A percentile compares a stretch with the other conserved stretches of the same genome.
phyloP scores from a whole-genome alignment of 2,888 invertebrate genomes.

The Prionchulus punctatus region DNA sequence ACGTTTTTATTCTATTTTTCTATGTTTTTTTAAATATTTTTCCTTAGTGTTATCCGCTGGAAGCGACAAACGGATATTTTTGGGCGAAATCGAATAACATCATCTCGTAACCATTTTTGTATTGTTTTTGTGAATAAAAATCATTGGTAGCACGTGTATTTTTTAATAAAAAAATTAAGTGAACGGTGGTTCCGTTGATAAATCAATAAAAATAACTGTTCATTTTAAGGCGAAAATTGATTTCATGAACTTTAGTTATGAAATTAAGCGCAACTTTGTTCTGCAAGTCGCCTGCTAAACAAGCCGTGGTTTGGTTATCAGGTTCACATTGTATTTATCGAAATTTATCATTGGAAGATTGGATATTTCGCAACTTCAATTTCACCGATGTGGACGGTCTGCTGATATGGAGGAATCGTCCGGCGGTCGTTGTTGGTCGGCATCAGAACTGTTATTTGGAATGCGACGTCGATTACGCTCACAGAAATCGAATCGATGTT shows the following conservation, averaged over 20 bases:
- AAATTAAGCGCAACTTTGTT: too few relatives aligned
- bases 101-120: not conserved
- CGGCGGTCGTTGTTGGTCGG: conserved; percentile 83
- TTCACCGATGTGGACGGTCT: conserved; percentile 65
- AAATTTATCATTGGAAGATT: conserved; percentile 87
- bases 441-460: conserved; percentile 95
- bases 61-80: conserved; percentile 82
- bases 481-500: conserved; percentile 48
- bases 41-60: conserved; percentile 64
- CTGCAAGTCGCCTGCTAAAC: not conserved
- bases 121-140: not conserved
- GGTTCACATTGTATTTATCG: conserved; percentile 74
- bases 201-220: too few relatives aligned
- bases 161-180: too few relatives aligned
- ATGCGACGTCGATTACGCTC: conserved; percentile 47
- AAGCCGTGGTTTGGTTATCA: conserved; percentile 57
- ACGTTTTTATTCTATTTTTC: conserved; percentile 6
- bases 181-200: too few relatives aligned
- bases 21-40: conserved; percentile 1
- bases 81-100: conserved; percentile 69
- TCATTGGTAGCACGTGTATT: too few relatives aligned
- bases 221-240: too few relatives aligned
- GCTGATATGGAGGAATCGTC: conserved; percentile 78
- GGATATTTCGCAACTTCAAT: conserved; percentile 74
- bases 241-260: too few relatives aligned